Percentiles rank a stretch among this genome's conserved stretches.
Evolutionary conservation across 2,888 invertebrate genomes (phyloP).

Genomic region (Idaea aversata): DNA sequence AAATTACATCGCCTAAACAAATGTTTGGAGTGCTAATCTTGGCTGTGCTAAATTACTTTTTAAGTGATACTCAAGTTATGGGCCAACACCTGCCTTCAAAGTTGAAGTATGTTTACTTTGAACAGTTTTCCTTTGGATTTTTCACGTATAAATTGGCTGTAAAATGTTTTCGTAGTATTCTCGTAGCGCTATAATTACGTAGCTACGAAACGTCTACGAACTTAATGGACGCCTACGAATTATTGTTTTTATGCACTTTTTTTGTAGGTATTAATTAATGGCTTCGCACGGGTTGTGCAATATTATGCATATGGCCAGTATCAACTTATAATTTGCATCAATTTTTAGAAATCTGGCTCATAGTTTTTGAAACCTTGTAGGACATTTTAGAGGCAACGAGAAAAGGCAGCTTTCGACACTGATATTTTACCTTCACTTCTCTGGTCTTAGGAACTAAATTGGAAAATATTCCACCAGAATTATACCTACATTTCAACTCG

Average conservation of each 20-base stretch:
- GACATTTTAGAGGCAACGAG: too few species aligned
- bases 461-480: too few species aligned
- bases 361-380: too few species aligned
- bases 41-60: slow-evolving; percentile 15
- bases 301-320: too few species aligned
- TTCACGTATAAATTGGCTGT: not conserved
- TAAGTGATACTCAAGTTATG: not conserved
- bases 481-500: too few species aligned
- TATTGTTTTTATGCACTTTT: not conserved
- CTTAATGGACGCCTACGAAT: not conserved
- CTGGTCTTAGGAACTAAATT: too few species aligned
- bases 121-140: not conserved
- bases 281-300: too few species aligned
- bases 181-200: not conserved
- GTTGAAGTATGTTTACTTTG: not conserved
- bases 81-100: not conserved
- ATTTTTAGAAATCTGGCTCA: too few species aligned
- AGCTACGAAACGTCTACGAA: not conserved
- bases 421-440: too few species aligned
- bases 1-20: slow-evolving; percentile 16
- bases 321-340: too few species aligned
- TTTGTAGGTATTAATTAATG: too few species aligned
- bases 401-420: too few species aligned
- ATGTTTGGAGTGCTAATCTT: slow-evolving; percentile 18
- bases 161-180: not conserved